These are phyloP conservation scores for Eupsittula cactorum DNA, from an alignment of 2,113 vertebrate genomes.

Conservation along the genomic window DNA sequence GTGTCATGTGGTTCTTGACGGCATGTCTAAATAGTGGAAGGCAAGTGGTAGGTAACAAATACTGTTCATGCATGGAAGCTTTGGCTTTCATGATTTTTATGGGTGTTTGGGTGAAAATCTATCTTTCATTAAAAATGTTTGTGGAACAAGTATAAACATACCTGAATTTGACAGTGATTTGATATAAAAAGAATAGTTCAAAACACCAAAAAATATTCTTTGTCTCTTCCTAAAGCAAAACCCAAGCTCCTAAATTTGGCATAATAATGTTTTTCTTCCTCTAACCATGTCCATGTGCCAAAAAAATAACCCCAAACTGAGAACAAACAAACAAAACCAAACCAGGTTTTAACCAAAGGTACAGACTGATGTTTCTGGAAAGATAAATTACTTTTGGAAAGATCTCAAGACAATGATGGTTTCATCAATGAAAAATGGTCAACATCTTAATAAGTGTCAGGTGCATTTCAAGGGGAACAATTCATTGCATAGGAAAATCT, in stretches of 20 bases:
- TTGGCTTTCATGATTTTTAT: background rate
- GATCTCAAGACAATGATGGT: background rate
- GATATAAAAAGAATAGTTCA: background rate
- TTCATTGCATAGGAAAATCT: background rate
- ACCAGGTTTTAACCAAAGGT: background rate
- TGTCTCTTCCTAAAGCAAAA: background rate
- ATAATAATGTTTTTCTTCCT: background rate
- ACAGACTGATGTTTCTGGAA: background rate
- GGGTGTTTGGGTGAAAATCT: background rate
- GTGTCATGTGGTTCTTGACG: background rate
- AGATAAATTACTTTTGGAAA: background rate
- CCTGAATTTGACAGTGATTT: background rate
- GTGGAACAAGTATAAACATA: background rate
- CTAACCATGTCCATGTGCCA: background rate
- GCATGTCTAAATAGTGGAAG: background rate
- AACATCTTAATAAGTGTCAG: background rate
- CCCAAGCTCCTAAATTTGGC: background rate
- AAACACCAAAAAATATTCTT: background rate
- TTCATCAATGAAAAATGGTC: background rate
- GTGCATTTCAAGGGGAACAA: background rate
- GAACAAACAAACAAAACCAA: background rate
- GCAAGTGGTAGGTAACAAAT: background rate
- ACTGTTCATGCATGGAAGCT: background rate
- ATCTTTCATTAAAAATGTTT: background rate
- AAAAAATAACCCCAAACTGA: rapidly evolving